Base-by-base conservation (phyloP, 1,140 invertebrate species). In the Brachionus manjavacas region DNA sequence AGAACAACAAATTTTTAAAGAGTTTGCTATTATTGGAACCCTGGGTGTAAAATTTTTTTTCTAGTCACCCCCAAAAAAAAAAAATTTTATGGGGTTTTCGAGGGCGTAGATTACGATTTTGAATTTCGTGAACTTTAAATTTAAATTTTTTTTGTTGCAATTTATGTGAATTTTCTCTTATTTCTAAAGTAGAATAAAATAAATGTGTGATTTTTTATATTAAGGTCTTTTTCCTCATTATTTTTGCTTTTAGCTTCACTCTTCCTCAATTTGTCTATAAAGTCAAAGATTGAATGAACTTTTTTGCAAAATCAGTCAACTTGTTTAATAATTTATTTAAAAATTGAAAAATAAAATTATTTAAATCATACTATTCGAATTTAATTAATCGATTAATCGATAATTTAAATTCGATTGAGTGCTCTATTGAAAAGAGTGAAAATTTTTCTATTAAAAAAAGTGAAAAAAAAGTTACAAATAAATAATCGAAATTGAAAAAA, bases 331-430 rank as follows among this genome's bases (percentile, higher is more conserved):
- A 60, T 60, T 60, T 60, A 60, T 60, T 60, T 23, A 20, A 60
- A 60, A 60, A 60, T 60, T 66, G 25, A 68, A 68, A 68, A 68
- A 28, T 28, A 60, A 60, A 60, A 20, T 20, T 60, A 20, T 60
- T 60, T 23, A 60, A 60, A 60, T 60, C 16, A 4, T 60, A 60
- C 25, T 60, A 9, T 60, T 8, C 52, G 52, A 60, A 60, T 68
- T 68, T 68, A 68, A 68, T 39, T 68, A 68, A 68, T 68, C 66
- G 66, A 68, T 68, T 68, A 31, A 68, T 68, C 66, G 66, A 68
- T 68, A 68, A 31, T 28, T 68, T 68, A 68, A 68, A 68, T 68
- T 68, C 66, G 6, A 68, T 31, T 20, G 11, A 60, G 52, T 60
- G 52, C 52, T 60, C 3, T 60, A 60, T 20, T 23, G 52, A 60